Evolutionary conservation across 2,797 vertebrate species (phyloP).

Genomic region (Myotis pilosus): DNA sequence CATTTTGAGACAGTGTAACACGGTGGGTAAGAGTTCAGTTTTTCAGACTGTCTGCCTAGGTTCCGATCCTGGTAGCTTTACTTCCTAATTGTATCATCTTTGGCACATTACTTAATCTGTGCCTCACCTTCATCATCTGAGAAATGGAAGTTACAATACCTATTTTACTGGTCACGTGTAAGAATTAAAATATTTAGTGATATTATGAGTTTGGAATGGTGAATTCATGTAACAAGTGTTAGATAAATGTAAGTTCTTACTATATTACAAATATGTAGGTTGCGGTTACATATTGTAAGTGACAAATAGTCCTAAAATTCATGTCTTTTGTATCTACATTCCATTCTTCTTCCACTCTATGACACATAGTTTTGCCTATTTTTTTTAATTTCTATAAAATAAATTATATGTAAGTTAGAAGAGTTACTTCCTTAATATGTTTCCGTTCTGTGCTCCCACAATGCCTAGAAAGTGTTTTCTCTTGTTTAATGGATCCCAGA

Average conservation of each 20-base stretch:
- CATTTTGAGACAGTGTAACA: background rate
- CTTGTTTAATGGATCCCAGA: conserved; percentile 2
- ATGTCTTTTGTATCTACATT: background rate
- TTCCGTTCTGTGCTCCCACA: background rate
- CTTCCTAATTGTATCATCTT: background rate
- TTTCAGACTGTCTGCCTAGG: background rate
- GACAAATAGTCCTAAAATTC: background rate
- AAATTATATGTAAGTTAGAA: background rate
- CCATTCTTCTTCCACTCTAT: background rate
- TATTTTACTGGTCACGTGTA: background rate
- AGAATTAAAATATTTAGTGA: conserved; percentile 1
- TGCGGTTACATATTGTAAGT: background rate
- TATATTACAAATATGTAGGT: background rate
- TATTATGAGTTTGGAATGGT: background rate
- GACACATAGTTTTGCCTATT: background rate
- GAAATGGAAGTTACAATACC: background rate
- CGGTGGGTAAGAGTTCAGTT: background rate
- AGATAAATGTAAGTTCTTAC: background rate
- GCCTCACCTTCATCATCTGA: background rate
- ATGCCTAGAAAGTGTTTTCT: background rate
- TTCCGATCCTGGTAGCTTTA: background rate
- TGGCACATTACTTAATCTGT: background rate
- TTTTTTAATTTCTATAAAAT: background rate
- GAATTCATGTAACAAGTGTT: background rate
- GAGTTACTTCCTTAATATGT: background rate